Evolutionary conservation across 2,888 invertebrate species (phyloP), one percentile per base, ranked within the genome.

Genomic region (Glomeris marginata): DNA sequence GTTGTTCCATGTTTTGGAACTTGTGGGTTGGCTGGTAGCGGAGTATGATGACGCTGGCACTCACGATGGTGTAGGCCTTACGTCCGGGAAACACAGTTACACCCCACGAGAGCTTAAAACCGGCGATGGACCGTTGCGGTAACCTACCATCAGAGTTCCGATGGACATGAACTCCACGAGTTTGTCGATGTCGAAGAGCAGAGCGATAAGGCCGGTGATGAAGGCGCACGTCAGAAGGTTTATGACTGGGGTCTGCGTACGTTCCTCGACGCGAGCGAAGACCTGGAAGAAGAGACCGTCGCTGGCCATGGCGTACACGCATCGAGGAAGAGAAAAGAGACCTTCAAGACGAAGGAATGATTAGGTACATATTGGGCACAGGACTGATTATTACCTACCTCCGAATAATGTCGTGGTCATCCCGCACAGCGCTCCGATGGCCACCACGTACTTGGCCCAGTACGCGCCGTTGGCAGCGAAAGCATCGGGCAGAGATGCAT

Each of bases 111-210:
- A n/a, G n/a, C n/a, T n/a, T n/a, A n/a, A n/a, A n/a, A n/a, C n/a
- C n/a, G n/a, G n/a, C n/a, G n/a, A n/a, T n/a, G n/a, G 57, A 58
- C 63, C 13, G 11, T 36, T 36, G 11, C 13, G 13, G 13, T 13
- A 36, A 11, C n/a, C n/a, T 38, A 38, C 40, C 50, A 50, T 45
- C 10, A 50, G 13, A 38, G 50, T 50, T 5, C 64, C 63, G 61
- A 92, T 91, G 1, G 90, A 90, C 86, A 92, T 88, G 63, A 92
- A 90, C 63, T 92, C 90, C 0, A 92, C 88, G 40, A 92, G 71
- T 58, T 87, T 87, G 58, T 85, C 80, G 57, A 92, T 73, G 67
- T 92, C 90, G 61, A 91, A 85, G 36, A 90, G 65, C 38, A 91
- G 68, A 3, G 91, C 88, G 55, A 91, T 79, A 0, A 83, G 50